A percentile compares a stretch with the other conserved stretches of the same genome.
Conservation (phyloP, 2,797 vertebrate species). For the Aotus griseimembra region DNA sequence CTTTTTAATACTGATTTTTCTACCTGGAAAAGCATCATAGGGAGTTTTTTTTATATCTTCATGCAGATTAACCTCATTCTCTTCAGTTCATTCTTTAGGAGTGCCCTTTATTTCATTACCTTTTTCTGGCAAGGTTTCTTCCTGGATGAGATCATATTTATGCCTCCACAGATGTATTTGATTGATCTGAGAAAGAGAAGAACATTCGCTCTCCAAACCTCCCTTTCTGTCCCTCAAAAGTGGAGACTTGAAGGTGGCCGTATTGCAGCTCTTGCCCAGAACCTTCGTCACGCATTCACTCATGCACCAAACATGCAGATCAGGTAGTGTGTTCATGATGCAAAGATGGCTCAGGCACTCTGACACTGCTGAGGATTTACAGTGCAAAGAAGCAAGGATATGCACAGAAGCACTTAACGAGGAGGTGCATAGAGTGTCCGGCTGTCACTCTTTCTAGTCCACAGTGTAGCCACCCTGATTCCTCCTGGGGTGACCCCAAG, state of each 20-base stretch:
- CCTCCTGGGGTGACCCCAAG: not conserved
- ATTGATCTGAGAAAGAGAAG: not conserved
- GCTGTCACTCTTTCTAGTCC: not conserved
- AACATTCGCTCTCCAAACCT: not conserved
- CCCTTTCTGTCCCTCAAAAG: not conserved
- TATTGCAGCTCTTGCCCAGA: not conserved
- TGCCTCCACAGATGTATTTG: not conserved
- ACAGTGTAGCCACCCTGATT: not conserved
- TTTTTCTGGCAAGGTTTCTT: constrained; percentile 30
- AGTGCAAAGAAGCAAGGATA: too few relatives aligned
- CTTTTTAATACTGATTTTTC: constrained; percentile 68
- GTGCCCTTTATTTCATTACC: constrained; percentile 68
- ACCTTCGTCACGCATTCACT: too few relatives aligned
- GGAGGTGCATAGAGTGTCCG: not conserved
- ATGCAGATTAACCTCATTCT: constrained; percentile 64
- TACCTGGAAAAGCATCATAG: constrained; percentile 65
- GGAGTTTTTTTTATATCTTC: constrained; percentile 37
- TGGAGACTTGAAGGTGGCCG: not conserved
- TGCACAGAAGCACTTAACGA: not conserved
- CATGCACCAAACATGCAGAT: not conserved
- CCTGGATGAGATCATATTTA: not conserved
- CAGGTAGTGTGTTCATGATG: not conserved
- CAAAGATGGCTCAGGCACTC: not conserved
- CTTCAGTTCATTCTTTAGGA: constrained; percentile 66
- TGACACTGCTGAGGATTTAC: not conserved